Percentiles rank a stretch among this genome's conserved stretches.
Evolutionary conservation across 2,888 invertebrate genomes (phyloP).

Genomic region (Ormia ochracea): DNA sequence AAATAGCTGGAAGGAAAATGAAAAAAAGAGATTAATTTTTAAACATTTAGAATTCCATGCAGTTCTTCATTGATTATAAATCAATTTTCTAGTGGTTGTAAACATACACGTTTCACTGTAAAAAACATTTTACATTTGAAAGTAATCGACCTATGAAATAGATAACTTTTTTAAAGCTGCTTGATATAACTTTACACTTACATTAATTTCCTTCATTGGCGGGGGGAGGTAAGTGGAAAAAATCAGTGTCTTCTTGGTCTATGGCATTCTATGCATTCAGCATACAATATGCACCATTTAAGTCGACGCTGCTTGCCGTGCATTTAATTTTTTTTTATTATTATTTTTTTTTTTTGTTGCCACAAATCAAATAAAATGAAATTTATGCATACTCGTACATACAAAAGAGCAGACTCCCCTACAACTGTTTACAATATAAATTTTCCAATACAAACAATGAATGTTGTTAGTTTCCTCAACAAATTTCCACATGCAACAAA

Average conservation of each 20-base stretch:
- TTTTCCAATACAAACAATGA: conserved; percentile 23
- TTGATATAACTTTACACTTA: conserved; percentile 31
- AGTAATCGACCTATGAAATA: neutral
- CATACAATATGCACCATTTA: neutral
- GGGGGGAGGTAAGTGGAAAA: conserved; percentile 55
- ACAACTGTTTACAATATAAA: conserved; percentile 22
- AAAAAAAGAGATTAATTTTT: too few relatives aligned
- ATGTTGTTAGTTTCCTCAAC: conserved; percentile 46
- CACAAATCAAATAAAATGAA: conserved; percentile 12
- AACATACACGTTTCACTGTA: neutral
- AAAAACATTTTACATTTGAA: neutral
- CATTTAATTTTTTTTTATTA: too few relatives aligned
- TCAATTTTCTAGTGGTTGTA: neutral
- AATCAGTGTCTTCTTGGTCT: neutral
- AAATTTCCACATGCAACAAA: conserved; percentile 50
- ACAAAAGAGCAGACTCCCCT: neutral
- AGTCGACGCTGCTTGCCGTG: conserved; percentile 18
- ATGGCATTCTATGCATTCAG: neutral
- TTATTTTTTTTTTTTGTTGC: neutral
- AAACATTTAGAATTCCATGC: too few relatives aligned
- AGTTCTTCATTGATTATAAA: conserved; percentile 21
- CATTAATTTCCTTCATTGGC: conserved; percentile 31
- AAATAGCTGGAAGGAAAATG: too few relatives aligned
- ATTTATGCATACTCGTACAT: neutral
- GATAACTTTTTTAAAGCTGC: neutral